phyloP scores from a whole-genome alignment of 2,113 vertebrate genomes.

The Cygnus atratus region DNA sequence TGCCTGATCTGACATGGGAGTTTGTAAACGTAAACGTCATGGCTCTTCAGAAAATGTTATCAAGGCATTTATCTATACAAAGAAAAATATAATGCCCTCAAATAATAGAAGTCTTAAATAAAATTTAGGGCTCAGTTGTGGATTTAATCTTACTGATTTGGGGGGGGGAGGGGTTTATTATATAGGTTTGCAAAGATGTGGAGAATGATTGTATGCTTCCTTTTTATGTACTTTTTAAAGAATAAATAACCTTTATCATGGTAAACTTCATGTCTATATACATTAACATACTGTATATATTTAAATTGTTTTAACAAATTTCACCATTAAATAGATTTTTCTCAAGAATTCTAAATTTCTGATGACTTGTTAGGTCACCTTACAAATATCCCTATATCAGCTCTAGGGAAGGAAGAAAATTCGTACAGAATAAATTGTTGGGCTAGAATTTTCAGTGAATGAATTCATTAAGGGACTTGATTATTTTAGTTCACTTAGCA shows the following conservation, averaged over 20 bases:
- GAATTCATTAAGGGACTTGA: background rate
- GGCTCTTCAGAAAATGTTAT: background rate
- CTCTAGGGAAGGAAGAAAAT: background rate
- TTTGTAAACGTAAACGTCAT: background rate
- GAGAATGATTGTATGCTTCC: background rate
- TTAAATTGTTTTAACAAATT: background rate
- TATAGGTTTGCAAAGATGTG: background rate
- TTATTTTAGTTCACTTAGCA: background rate
- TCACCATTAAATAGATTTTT: background rate
- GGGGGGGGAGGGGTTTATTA: accelerated
- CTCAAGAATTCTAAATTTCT: background rate
- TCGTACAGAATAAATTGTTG: background rate
- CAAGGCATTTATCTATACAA: background rate
- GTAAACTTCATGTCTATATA: background rate
- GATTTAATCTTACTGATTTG: background rate
- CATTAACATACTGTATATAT: background rate
- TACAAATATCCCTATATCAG: background rate
- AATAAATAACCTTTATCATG: background rate
- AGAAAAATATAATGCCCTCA: background rate
- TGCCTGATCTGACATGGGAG: background rate
- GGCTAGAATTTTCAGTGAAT: background rate
- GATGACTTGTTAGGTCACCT: background rate
- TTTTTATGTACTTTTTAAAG: background rate
- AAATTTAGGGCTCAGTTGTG: background rate
- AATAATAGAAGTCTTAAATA: background rate